Conservation (phyloP, 2,888 invertebrate genomes). For the Lapara coniferarum region DNA sequence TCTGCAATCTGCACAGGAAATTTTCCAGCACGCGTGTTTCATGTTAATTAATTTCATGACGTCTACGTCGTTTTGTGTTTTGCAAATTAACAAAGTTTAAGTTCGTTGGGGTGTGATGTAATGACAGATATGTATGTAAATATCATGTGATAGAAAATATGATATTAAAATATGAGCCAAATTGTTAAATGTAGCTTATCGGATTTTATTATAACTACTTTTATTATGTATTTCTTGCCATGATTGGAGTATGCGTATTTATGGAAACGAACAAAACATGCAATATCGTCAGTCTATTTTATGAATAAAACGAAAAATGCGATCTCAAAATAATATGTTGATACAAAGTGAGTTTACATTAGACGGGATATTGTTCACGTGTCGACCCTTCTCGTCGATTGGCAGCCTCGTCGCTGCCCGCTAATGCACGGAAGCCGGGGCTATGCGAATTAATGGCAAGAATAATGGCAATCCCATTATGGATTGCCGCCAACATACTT, state of each 20-base stretch:
- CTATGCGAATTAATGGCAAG: slow-evolving; percentile 83
- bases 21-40: slow-evolving; percentile 66
- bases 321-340: neutral
- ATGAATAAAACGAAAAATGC: neutral
- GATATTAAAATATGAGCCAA: no score
- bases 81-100: slow-evolving; percentile 2
- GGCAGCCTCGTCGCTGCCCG: slow-evolving; percentile 74
- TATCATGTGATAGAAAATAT: no score
- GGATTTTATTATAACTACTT: no score
- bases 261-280: neutral
- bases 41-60: slow-evolving; percentile 76
- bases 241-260: no score
- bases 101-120: neutral
- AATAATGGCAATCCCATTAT: slow-evolving; percentile 85
- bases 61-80: slow-evolving; percentile 46
- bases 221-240: no score
- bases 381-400: slow-evolving; percentile 70
- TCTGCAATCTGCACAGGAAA: slow-evolving; percentile 80
- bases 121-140: no score
- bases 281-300: neutral
- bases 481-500: slow-evolving; percentile 85
- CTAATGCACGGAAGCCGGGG: slow-evolving; percentile 82
- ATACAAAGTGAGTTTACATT: slow-evolving; percentile 14
- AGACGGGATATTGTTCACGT: slow-evolving; percentile 47
- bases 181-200: no score